Percentiles rank a stretch among this genome's conserved stretches.
These are phyloP conservation scores for Solen grandis DNA, from an alignment of 1,140 invertebrate species.

Conservation along the genomic window DNA sequence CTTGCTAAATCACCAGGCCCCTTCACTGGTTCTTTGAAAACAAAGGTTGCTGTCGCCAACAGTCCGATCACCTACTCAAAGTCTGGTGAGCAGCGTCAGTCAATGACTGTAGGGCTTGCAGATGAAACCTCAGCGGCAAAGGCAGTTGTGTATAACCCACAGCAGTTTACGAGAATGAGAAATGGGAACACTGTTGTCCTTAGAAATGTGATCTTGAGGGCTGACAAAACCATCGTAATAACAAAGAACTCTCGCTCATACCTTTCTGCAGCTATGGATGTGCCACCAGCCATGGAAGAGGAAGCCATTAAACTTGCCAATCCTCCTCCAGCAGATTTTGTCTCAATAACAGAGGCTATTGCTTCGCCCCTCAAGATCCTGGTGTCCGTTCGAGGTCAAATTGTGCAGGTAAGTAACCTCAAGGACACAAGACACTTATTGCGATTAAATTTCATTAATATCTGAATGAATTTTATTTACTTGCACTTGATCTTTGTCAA, in stretches of 20 bases:
- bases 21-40: not conserved
- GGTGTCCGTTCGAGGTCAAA: not conserved
- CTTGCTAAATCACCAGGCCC: not conserved
- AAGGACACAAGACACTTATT: too few species aligned
- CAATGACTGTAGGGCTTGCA: not conserved
- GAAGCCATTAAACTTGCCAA: too few species aligned
- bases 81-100: not conserved
- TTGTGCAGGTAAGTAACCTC: not conserved
- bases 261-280: not conserved
- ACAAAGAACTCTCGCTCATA: not conserved
- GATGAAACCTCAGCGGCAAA: not conserved
- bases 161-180: not conserved
- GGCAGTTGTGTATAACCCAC: not conserved
- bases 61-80: not conserved
- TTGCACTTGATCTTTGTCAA: too few species aligned
- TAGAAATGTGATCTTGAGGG: not conserved
- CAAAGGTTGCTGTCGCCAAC: not conserved
- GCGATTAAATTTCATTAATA: too few species aligned
- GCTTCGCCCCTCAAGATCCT: not conserved
- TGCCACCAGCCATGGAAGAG: not conserved
- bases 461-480: too few species aligned
- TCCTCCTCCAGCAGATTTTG: too few species aligned
- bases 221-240: not conserved
- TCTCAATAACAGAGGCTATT: not conserved
- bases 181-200: not conserved